Conservation (phyloP, 1,140 invertebrate genomes). For the Sesamia nonagrioides region DNA sequence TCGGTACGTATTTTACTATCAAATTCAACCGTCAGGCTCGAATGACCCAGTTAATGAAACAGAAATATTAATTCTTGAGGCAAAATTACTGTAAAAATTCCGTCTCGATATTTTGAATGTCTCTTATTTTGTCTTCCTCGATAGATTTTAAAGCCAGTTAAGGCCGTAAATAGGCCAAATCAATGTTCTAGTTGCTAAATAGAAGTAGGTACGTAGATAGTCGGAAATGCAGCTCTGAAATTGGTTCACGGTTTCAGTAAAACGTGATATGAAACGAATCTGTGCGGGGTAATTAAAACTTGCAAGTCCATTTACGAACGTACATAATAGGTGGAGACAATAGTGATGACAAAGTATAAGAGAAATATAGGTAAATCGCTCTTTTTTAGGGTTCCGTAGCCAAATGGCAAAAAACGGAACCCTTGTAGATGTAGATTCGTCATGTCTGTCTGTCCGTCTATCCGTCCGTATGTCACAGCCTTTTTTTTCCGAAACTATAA, state of each 20-base stretch:
- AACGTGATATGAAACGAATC: slow-evolving; percentile 2
- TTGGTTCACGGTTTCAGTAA: slow-evolving; percentile 15
- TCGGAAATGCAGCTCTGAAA: not conserved
- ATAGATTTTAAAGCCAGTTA: not conserved
- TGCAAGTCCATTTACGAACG: not conserved
- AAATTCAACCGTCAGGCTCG: not conserved
- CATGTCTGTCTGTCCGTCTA: too few species aligned
- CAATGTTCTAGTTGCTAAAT: slow-evolving; percentile 3
- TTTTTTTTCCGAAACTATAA: too few species aligned
- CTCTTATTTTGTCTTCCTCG: not conserved
- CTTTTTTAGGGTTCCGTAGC: too few species aligned
- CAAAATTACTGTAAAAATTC: not conserved
- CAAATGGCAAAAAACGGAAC: too few species aligned
- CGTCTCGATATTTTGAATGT: not conserved
- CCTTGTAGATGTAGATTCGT: too few species aligned
- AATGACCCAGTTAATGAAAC: slow-evolving; percentile 3
- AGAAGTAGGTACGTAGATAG: not conserved
- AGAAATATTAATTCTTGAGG: slow-evolving; percentile 1
- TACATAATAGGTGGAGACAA: too few species aligned
- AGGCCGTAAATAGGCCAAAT: slow-evolving; percentile 13
- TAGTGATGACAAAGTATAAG: not conserved
- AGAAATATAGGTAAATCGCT: too few species aligned
- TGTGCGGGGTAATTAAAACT: not conserved
- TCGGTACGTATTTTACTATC: not conserved
- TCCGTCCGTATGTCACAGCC: too few species aligned